phyloP scores from a whole-genome alignment of 2,888 invertebrate genomes.

The Antheraea assamensis region DNA sequence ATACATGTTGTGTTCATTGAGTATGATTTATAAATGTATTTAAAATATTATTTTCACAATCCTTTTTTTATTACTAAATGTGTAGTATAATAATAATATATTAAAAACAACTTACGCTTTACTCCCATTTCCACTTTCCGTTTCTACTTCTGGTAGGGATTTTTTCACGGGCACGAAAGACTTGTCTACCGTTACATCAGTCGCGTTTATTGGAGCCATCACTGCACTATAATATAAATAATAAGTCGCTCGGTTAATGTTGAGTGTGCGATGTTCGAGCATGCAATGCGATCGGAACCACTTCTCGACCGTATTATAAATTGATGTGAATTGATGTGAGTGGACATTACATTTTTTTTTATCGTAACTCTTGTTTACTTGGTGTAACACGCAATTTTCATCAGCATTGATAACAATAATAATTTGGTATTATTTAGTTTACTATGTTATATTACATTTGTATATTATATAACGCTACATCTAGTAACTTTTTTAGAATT shows the following conservation, averaged over 20 bases:
- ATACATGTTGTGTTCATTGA: background rate
- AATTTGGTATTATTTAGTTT: background rate
- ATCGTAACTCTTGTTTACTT: slow-evolving; percentile 5
- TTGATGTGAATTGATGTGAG: slow-evolving; percentile 31
- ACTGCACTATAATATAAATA: slow-evolving; percentile 49
- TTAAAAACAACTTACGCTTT: slow-evolving; percentile 18
- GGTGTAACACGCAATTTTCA: background rate
- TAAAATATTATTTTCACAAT: background rate
- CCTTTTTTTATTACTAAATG: background rate
- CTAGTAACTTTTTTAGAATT: background rate
- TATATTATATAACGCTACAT: background rate
- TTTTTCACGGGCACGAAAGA: slow-evolving; percentile 58
- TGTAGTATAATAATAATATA: background rate
- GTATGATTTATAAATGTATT: background rate
- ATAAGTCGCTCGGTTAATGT: slow-evolving; percentile 40
- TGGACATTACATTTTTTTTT: slow-evolving; percentile 33
- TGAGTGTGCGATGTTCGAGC: slow-evolving; percentile 58
- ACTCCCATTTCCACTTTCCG: slow-evolving; percentile 55
- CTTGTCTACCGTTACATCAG: slow-evolving; percentile 58
- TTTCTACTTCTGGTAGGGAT: slow-evolving; percentile 68
- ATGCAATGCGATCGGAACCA: slow-evolving; percentile 57
- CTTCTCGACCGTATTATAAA: slow-evolving; percentile 62
- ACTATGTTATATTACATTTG: background rate
- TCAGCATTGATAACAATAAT: slow-evolving; percentile 1
- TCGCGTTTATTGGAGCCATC: slow-evolving; percentile 74